A percentile compares a stretch with the other conserved stretches of the same genome.
phyloP scores from a whole-genome alignment of 53 echinoderm and acorn worm species.

The Holothuria scabra region DNA sequence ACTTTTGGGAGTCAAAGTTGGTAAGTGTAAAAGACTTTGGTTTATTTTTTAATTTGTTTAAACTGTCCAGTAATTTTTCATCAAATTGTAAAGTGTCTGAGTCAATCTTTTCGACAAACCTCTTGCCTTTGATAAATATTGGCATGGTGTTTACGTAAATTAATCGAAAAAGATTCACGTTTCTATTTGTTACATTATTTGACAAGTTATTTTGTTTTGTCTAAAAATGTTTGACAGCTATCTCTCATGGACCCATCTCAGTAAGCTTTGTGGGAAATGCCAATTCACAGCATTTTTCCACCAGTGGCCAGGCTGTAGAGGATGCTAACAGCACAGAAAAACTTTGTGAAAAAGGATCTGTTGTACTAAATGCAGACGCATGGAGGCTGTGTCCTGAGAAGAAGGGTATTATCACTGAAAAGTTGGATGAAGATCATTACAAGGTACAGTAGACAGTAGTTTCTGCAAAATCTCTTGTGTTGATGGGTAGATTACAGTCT shows the following conservation, averaged over 20 bases:
- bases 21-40: conserved; percentile 57
- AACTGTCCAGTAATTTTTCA: no score
- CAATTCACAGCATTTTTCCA: conserved; percentile 70
- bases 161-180: no score
- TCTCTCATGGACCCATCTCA: conserved; percentile 67
- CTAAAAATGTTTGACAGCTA: conserved; percentile 49
- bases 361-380: conserved; percentile 73
- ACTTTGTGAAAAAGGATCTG: conserved; percentile 78
- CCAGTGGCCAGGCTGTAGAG: conserved; percentile 82
- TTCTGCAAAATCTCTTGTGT: no score
- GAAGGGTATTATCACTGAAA: conserved; percentile 64
- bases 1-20: conserved; percentile 85
- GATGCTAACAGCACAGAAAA: conserved; percentile 88
- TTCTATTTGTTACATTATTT: no score
- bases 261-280: conserved; percentile 81
- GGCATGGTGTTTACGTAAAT: no score
- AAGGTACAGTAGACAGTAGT: not conserved
- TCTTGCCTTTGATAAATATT: no score
- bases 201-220: no score
- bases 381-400: conserved; percentile 84
- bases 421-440: conserved; percentile 54
- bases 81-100: no score
- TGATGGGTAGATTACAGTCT: no score
- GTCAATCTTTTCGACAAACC: no score
- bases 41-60: no score